These are phyloP conservation scores for Batillaria attramentaria DNA, from an alignment of 1,140 invertebrate genomes.

Conservation along the genomic window DNA sequence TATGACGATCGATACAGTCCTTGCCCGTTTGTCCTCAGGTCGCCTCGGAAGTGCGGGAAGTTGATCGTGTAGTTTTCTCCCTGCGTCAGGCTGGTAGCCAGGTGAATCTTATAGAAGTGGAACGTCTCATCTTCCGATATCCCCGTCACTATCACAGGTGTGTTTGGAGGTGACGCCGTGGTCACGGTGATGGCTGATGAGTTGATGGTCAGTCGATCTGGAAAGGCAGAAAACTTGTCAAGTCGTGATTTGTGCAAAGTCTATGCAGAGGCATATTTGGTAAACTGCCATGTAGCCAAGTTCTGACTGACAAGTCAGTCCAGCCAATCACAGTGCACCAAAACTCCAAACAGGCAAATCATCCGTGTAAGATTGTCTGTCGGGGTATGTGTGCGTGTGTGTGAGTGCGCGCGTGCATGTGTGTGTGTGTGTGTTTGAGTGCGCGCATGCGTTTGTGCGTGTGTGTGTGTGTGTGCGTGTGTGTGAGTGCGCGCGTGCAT, in stretches of 20 bases:
- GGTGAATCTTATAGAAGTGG: constrained; percentile 37
- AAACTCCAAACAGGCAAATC: not conserved
- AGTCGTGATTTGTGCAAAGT: not conserved
- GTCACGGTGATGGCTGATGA: not conserved
- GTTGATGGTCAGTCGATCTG: constrained; percentile 19
- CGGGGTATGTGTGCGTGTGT: too few species aligned
- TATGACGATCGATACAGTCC: constrained; percentile 50
- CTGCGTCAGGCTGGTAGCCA: constrained; percentile 73
- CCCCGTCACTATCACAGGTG: not conserved
- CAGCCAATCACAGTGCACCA: not conserved
- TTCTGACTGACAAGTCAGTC: not conserved
- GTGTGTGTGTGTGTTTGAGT: too few species aligned
- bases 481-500: too few species aligned
- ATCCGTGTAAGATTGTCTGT: too few species aligned
- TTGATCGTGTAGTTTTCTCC: constrained; percentile 76
- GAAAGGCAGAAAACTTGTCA: not conserved
- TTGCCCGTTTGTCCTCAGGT: constrained; percentile 80
- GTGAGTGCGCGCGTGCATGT: too few species aligned
- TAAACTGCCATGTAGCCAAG: not conserved
- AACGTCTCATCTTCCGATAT: constrained; percentile 12
- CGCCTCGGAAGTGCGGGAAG: constrained; percentile 77
- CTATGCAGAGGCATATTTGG: not conserved
- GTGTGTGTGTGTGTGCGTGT: too few species aligned
- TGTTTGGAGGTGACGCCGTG: not conserved
- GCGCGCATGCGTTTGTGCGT: too few species aligned